Percentiles rank a stretch among this genome's conserved stretches.
These are phyloP conservation scores for Fragum fragum DNA, from an alignment of 2,888 invertebrate species.

Conservation along the genomic window DNA sequence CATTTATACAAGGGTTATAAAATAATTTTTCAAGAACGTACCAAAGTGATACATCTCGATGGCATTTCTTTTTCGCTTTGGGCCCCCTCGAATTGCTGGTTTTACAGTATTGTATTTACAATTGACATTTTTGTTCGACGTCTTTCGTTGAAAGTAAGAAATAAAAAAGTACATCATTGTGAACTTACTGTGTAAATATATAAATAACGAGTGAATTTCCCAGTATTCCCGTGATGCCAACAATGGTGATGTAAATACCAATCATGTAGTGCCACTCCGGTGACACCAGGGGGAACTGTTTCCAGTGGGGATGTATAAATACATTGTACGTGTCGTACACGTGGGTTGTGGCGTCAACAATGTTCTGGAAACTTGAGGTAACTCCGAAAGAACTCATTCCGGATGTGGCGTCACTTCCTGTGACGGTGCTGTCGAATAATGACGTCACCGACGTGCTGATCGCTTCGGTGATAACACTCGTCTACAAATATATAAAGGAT, in stretches of 20 bases:
- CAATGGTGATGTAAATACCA: slow-evolving; percentile 89
- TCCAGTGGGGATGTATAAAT: slow-evolving; percentile 83
- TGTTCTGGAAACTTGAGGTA: slow-evolving; percentile 5
- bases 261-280: slow-evolving; percentile 80
- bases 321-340: slow-evolving; percentile 74
- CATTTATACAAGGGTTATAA: too few species aligned
- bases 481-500: too few species aligned
- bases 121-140: too few species aligned
- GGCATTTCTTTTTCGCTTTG: too few species aligned
- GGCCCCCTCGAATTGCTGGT: too few species aligned
- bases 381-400: neutral
- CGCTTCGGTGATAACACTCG: neutral
- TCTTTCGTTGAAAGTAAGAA: too few species aligned
- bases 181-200: slow-evolving; percentile 61
- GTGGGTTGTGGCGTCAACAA: slow-evolving; percentile 62
- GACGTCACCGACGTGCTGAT: slow-evolving; percentile 5
- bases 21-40: too few species aligned
- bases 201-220: slow-evolving; percentile 79
- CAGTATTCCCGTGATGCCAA: slow-evolving; percentile 86
- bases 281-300: slow-evolving; percentile 77
- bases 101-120: too few species aligned
- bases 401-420: slow-evolving; percentile 8
- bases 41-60: too few species aligned
- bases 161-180: too few species aligned
- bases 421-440: slow-evolving; percentile 5